These are phyloP conservation scores for Parasteatoda lunata DNA, from an alignment of 2,888 invertebrate species.

Conservation along the genomic window DNA sequence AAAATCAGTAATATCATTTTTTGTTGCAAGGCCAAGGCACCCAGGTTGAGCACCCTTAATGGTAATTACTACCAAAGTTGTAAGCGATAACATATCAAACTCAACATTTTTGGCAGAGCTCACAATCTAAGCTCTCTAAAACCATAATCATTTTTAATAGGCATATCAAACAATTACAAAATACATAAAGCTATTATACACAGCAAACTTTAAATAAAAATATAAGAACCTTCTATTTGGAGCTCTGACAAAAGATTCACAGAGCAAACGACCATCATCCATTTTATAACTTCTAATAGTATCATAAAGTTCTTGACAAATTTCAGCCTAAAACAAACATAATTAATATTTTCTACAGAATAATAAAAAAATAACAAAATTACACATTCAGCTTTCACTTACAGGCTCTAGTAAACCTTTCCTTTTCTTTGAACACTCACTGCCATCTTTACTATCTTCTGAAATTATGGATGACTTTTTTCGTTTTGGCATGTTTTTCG, in stretches of 20 bases:
- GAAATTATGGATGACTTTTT: slow-evolving; percentile 51
- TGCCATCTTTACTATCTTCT: slow-evolving; percentile 65
- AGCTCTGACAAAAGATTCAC: slow-evolving; percentile 94
- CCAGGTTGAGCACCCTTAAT: no score
- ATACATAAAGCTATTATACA: not conserved
- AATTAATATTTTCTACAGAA: not conserved
- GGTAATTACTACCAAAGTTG: no score
- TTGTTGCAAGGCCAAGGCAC: no score
- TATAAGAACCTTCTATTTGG: slow-evolving; percentile 88
- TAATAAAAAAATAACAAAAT: not conserved
- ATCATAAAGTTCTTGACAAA: slow-evolving; percentile 91
- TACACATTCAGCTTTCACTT: not conserved
- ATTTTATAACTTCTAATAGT: slow-evolving; percentile 91
- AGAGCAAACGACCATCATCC: slow-evolving; percentile 90
- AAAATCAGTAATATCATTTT: no score
- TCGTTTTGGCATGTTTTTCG: slow-evolving; percentile 53
- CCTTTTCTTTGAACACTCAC: slow-evolving; percentile 49
- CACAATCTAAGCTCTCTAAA: no score
- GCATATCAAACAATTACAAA: not conserved
- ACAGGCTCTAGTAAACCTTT: slow-evolving; percentile 60
- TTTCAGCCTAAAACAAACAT: slow-evolving; percentile 73
- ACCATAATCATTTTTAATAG: not conserved
- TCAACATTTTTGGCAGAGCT: no score
- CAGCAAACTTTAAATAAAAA: not conserved
- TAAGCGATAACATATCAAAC: no score